Percentiles rank a stretch among this genome's conserved stretches.
Conservation (phyloP, 2,888 invertebrate species). For the Onthophagus sagittarius region DNA sequence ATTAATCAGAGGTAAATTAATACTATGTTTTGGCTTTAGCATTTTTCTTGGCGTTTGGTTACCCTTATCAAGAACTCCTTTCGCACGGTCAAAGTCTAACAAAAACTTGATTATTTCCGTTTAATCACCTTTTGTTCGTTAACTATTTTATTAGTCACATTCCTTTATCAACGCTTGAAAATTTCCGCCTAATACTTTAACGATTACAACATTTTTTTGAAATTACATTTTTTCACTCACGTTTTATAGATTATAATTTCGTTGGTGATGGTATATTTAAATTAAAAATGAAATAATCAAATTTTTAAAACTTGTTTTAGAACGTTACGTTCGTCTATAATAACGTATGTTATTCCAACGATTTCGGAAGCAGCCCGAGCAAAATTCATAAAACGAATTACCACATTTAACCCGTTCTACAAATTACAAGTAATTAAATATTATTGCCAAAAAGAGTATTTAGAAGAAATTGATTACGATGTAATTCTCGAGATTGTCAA, state of each 20-base stretch:
- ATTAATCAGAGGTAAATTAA: neutral
- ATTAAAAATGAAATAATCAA: neutral
- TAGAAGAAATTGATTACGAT: neutral
- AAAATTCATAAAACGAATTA: neutral
- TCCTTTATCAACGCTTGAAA: too few relatives aligned
- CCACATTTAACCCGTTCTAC: neutral
- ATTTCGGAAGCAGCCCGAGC: neutral
- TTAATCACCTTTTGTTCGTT: too few relatives aligned
- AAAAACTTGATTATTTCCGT: too few relatives aligned
- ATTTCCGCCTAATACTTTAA: too few relatives aligned
- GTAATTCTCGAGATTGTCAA: neutral
- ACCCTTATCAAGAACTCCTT: too few relatives aligned
- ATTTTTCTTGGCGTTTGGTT: too few relatives aligned
- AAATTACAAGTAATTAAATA: neutral
- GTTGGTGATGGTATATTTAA: neutral
- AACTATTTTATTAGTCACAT: too few relatives aligned
- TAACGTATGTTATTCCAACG: constrained; percentile 1
- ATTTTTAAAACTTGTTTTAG: neutral
- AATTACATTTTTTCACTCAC: too few relatives aligned
- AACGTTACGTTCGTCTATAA: neutral
- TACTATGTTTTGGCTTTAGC: too few relatives aligned
- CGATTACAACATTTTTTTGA: too few relatives aligned
- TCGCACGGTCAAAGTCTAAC: too few relatives aligned
- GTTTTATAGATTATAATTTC: too few relatives aligned
- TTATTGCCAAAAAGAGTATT: neutral